These are phyloP conservation scores for Neelides folsomi DNA, from an alignment of 2,888 invertebrate genomes.

Conservation along the genomic window DNA sequence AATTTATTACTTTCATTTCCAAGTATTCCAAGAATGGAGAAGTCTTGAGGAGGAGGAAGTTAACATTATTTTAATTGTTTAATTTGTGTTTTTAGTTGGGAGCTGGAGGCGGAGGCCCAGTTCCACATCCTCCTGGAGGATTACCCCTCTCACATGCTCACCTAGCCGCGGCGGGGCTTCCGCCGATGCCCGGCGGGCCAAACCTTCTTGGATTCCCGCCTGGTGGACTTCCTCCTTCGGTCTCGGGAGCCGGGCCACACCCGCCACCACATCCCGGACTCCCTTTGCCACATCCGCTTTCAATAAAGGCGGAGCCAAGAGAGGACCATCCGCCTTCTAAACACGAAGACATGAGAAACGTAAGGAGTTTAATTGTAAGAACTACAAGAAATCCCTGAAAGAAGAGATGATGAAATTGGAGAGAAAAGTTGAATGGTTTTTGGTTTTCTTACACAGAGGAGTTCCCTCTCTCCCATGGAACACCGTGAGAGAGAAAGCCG, in stretches of 20 bases:
- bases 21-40: neutral
- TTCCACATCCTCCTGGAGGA: constrained; percentile 29
- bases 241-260: constrained; percentile 29
- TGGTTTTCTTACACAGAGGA: constrained; percentile 30
- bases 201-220: constrained; percentile 28
- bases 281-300: constrained; percentile 27
- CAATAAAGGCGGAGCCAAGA: constrained; percentile 30
- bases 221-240: constrained; percentile 29
- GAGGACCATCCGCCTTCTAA: constrained; percentile 29
- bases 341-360: constrained; percentile 32
- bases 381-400: too few species aligned
- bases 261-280: constrained; percentile 29
- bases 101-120: constrained; percentile 28
- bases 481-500: constrained; percentile 23
- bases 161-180: constrained; percentile 28
- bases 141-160: constrained; percentile 28
- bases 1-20: neutral
- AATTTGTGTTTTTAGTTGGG: constrained; percentile 18
- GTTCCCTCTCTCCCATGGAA: constrained; percentile 35
- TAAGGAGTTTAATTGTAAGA: constrained; percentile 16
- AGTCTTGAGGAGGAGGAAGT: neutral
- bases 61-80: neutral
- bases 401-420: too few species aligned
- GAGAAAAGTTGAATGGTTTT: neutral
- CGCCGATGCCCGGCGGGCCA: constrained; percentile 31